Conservation (phyloP, 2,888 invertebrate genomes). For the Tupiocoris notatus region DNA sequence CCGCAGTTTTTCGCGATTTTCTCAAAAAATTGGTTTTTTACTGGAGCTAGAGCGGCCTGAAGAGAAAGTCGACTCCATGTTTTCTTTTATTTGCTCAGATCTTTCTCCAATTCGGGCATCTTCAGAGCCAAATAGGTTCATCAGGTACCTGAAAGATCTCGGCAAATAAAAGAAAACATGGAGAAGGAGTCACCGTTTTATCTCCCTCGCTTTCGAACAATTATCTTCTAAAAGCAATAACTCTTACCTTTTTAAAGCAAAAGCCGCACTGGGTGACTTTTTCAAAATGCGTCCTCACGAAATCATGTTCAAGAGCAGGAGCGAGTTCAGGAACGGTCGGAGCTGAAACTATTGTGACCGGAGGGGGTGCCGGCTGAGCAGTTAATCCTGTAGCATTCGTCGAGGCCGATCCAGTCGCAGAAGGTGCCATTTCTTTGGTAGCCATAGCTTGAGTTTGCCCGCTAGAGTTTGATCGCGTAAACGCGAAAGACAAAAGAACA, state of each 20-base stretch:
- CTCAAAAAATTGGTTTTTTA: no score
- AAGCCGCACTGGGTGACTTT: constrained; percentile 88
- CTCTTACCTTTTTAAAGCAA: constrained; percentile 81
- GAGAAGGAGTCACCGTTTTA: no score
- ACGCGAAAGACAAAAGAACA: constrained; percentile 76
- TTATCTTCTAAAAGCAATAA: no score
- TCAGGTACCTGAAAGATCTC: no score
- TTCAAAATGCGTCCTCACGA: constrained; percentile 84
- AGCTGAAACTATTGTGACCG: constrained; percentile 38
- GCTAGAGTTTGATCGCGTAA: constrained; percentile 53
- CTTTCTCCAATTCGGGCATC: no score
- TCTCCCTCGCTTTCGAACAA: no score
- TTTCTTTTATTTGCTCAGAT: no score
- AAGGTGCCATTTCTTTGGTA: constrained; percentile 54
- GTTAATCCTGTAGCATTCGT: not conserved
- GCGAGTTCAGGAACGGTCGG: constrained; percentile 12
- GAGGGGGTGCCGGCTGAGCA: constrained; percentile 25
- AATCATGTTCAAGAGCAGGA: constrained; percentile 61
- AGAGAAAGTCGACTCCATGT: no score
- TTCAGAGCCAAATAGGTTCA: no score
- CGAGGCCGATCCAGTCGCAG: not conserved
- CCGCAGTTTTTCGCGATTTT: no score
- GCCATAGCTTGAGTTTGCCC: constrained; percentile 49
- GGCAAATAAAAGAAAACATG: no score
- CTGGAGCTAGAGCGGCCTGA: no score